A percentile compares a stretch with the other conserved stretches of the same genome.
Conservation (phyloP, 2,113 vertebrate genomes). For the Neotragus moschatus region DNA sequence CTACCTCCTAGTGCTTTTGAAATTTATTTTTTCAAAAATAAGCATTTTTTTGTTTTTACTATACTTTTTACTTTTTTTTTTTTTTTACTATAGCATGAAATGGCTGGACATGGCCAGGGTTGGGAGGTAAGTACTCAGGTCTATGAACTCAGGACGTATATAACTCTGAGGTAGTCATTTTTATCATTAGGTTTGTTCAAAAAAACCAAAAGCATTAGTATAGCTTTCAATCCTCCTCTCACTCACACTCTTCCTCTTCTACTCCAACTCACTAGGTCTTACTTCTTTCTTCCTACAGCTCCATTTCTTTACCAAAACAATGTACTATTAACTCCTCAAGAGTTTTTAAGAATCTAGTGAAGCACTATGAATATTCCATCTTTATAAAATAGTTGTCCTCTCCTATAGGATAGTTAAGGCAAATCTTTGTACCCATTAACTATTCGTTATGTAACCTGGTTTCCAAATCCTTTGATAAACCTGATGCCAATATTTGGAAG, state of each 20-base stretch:
- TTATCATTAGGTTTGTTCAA: not conserved
- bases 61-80: too few relatives aligned
- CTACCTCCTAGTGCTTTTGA: not conserved
- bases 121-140: not conserved
- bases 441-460: not conserved
- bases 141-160: not conserved
- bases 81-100: not conserved
- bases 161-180: not conserved
- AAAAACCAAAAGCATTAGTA: not conserved
- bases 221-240: not conserved
- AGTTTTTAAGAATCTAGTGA: conserved; percentile 4
- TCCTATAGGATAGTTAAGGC: not conserved
- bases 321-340: not conserved
- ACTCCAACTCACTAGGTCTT: not conserved
- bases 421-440: conserved; percentile 4
- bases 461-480: conserved; percentile 38
- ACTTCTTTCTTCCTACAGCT: not conserved
- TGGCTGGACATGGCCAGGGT: not conserved
- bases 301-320: conserved; percentile 24
- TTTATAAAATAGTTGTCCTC: not conserved
- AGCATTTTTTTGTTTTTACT: not conserved
- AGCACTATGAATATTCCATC: not conserved
- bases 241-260: not conserved
- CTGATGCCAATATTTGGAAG: conserved; percentile 1
- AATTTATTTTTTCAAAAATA: conserved; percentile 40